These are phyloP conservation scores for Artibeus lituratus DNA, from an alignment of 2,797 vertebrate genomes.

Conservation along the genomic window DNA sequence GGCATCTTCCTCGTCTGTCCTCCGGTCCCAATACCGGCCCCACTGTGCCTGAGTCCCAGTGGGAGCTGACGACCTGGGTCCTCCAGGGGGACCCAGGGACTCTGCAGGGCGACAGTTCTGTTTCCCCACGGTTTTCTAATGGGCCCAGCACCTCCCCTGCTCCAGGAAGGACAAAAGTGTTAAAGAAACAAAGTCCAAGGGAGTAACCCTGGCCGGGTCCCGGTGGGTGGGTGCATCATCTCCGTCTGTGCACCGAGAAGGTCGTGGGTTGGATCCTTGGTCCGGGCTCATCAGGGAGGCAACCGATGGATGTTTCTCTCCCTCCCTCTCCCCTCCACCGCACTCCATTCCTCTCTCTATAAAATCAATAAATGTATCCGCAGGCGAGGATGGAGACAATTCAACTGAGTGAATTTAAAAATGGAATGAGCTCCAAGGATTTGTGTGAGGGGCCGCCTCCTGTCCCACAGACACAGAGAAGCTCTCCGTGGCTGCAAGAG, in stretches of 20 bases:
- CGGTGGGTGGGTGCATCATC: too few relatives aligned
- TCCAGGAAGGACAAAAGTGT: background rate
- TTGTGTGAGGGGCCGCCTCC: background rate
- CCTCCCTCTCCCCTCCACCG: too few relatives aligned
- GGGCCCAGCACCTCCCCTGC: rapidly evolving
- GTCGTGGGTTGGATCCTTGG: too few relatives aligned
- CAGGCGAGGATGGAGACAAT: too few relatives aligned
- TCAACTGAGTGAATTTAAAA: background rate
- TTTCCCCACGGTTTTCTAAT: too few relatives aligned
- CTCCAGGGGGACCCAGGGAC: rapidly evolving
- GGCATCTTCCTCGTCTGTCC: rapidly evolving
- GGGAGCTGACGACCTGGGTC: background rate
- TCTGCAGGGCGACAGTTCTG: rapidly evolving
- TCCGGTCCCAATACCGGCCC: background rate
- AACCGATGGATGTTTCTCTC: too few relatives aligned
- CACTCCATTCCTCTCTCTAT: too few relatives aligned
- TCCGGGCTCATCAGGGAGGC: too few relatives aligned
- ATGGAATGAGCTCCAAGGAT: too few relatives aligned
- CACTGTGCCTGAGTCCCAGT: rapidly evolving
- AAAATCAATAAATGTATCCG: too few relatives aligned
- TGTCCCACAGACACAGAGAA: rapidly evolving
- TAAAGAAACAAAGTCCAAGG: background rate
- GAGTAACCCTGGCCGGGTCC: background rate
- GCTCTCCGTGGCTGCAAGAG: background rate
- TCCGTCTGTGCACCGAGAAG: too few relatives aligned